These are phyloP conservation scores for Bradypodion ventrale DNA, from an alignment of 2,797 vertebrate species.

Conservation along the genomic window DNA sequence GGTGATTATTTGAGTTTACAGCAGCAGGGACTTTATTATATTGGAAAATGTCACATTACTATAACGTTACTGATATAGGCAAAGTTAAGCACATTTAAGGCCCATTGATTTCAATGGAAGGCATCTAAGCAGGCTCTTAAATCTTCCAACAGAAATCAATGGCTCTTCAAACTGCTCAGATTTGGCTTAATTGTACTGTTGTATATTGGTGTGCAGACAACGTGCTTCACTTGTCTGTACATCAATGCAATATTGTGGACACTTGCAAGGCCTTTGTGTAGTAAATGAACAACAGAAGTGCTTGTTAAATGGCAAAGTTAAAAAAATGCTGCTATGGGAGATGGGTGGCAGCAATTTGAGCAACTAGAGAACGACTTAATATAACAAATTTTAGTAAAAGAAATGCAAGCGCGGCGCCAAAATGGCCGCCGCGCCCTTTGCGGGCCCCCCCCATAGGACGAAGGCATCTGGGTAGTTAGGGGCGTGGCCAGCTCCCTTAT, in stretches of 20 bases:
- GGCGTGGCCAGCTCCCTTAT: too few relatives aligned
- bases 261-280: background rate
- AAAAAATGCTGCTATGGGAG: background rate
- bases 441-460: too few relatives aligned
- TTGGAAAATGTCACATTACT: background rate
- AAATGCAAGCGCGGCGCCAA: too few relatives aligned
- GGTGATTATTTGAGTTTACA: background rate
- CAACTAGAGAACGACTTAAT: constrained; percentile 42
- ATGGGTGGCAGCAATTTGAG: background rate
- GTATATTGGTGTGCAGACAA: background rate
- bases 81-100: background rate
- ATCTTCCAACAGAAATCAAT: background rate
- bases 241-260: background rate
- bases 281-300: background rate
- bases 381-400: constrained; percentile 31
- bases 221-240: background rate
- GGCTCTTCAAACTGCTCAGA: background rate
- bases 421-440: too few relatives aligned
- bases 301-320: background rate
- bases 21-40: background rate
- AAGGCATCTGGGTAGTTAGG: too few relatives aligned
- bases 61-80: background rate
- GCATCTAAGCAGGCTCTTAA: background rate
- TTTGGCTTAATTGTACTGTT: background rate
- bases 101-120: background rate